Evolutionary conservation across 2,888 invertebrate genomes (phyloP), one percentile per base, ranked within the genome.

Genomic region (Alloplasta piceator): DNA sequence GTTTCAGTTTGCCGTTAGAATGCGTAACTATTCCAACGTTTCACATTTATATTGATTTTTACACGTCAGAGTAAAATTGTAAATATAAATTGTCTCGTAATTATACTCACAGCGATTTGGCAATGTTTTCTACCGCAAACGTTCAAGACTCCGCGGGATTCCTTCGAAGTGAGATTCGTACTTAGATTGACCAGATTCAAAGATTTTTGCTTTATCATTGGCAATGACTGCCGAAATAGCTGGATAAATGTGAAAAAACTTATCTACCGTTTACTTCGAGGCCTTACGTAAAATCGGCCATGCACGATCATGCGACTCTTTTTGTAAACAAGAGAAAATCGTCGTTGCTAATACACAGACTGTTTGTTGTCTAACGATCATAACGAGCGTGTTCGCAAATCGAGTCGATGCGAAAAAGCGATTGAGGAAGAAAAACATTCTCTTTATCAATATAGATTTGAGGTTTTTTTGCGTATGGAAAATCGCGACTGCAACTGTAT

Each of bases 271-370:
- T 76, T 50, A 70, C 55, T 61, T 60, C 55, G 56, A 71, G 63
- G 16, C 55, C 38, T n/a, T 4, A 61, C 60, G 61, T 39, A 43
- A 12, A 52, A 55, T 39, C 63, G 71, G 81, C 75, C 71, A 72
- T 72, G 71, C 72, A 43, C 73, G 77, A 80, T 79, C 48, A 60
- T 72, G 61, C 60, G 76, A 78, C 71, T 81, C 82, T 83, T 86
- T 84, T 76, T 81, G 38, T 74, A 86, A 86, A 85, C 84, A 86
- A 86, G 26, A 26, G 26, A 85, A 84, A 70, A 64, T 63, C 50
- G 71, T 77, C 86, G 86, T 85, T 85, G 85, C 85, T 82, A 86
- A 76, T 79, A 60, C 36, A 68, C 68, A 73, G 56, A 52, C 52
- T 61, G 43, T 39, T 64, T 38, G 56, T 50, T 72, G 78, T 70